Conservation (phyloP, 2,888 invertebrate species). For the Luperina testacea region DNA sequence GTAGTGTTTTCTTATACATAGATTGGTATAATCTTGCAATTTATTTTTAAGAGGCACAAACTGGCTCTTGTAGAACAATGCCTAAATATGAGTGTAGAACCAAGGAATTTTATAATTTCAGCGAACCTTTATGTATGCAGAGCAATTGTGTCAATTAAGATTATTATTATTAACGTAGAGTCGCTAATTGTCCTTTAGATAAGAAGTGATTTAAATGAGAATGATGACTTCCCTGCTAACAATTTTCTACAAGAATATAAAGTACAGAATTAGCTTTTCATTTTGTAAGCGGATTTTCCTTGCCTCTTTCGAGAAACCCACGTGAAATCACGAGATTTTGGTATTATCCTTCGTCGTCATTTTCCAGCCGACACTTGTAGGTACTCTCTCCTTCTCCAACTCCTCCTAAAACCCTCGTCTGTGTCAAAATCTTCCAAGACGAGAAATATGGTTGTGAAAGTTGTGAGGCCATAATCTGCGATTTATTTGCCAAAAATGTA, state of each 20-base stretch:
- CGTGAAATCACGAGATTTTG: neutral
- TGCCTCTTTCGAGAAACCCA: neutral
- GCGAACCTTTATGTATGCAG: neutral
- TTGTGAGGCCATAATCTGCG: neutral
- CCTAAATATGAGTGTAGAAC: neutral
- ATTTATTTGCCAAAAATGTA: too few species aligned
- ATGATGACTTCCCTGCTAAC: neutral
- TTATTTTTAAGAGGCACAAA: neutral
- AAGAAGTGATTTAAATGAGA: conserved; percentile 2
- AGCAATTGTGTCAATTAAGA: neutral
- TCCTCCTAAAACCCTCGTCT: conserved; percentile 16
- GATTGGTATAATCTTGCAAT: neutral
- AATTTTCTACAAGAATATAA: neutral
- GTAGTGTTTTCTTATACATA: too few species aligned
- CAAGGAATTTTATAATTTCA: neutral
- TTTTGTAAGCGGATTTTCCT: neutral
- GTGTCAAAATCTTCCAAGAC: conserved; percentile 3
- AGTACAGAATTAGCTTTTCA: neutral
- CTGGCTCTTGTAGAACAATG: neutral
- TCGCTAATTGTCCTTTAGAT: neutral
- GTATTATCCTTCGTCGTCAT: neutral
- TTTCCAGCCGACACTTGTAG: neutral
- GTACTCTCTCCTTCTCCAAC: neutral
- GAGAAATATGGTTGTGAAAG: neutral
- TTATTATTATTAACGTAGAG: neutral